Evolutionary conservation across 2,888 invertebrate genomes (phyloP).

Genomic region (Actias luna): DNA sequence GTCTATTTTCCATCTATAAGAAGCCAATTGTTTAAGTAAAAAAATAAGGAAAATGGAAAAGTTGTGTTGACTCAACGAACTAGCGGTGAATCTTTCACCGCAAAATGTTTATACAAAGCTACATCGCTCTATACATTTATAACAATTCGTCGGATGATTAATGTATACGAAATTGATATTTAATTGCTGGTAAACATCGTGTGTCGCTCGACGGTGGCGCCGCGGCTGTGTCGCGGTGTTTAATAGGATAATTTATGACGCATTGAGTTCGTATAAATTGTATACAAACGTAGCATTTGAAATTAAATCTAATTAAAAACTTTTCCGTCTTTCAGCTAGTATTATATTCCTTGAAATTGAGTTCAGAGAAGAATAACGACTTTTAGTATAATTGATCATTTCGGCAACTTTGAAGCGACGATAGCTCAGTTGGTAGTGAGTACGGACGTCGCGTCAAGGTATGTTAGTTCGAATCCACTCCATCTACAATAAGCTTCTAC

Average conservation of each 20-base stretch:
- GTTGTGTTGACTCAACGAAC: background rate
- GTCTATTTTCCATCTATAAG: too few species aligned
- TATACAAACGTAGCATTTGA: background rate
- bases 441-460: too few species aligned
- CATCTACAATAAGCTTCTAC: too few species aligned
- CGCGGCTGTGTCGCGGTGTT: conserved; percentile 34
- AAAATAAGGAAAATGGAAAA: background rate
- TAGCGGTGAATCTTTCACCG: background rate
- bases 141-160: conserved; percentile 63
- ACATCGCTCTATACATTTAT: conserved; percentile 17
- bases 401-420: too few species aligned
- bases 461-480: too few species aligned
- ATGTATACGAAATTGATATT: conserved; percentile 71
- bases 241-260: conserved; percentile 54
- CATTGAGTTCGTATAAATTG: conserved; percentile 10
- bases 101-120: background rate
- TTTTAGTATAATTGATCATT: too few species aligned
- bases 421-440: too few species aligned
- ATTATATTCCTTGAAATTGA: too few species aligned
- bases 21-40: background rate
- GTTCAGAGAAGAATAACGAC: too few species aligned
- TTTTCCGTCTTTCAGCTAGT: too few species aligned
- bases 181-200: conserved; percentile 62
- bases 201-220: conserved; percentile 21
- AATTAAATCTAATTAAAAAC: background rate